These are phyloP conservation scores for Paedocypris micromegethes DNA, from an alignment of 2,797 vertebrate species.

Conservation along the genomic window DNA sequence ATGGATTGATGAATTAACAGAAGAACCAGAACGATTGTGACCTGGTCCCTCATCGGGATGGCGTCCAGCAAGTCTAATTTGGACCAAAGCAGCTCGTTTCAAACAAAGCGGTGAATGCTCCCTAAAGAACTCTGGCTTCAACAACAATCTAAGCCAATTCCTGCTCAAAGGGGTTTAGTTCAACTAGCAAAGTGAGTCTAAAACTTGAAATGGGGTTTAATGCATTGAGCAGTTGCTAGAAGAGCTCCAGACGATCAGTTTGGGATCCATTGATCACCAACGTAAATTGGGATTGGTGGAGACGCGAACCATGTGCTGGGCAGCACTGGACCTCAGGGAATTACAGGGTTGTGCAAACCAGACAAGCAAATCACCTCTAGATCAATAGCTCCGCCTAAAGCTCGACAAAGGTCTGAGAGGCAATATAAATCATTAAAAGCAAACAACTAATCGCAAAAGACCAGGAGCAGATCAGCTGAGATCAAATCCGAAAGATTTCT, in stretches of 20 bases:
- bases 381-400: conserved; percentile 6
- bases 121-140: too few relatives aligned
- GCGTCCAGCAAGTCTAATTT: too few relatives aligned
- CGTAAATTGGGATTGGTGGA: conserved; percentile 18
- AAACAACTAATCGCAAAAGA: conserved; percentile 11
- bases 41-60: too few relatives aligned
- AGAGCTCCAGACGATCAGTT: not conserved
- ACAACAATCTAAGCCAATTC: too few relatives aligned
- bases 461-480: not conserved
- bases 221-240: too few relatives aligned
- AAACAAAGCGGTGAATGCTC: too few relatives aligned
- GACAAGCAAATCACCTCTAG: conserved; percentile 16
- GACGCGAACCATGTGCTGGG: conserved; percentile 3
- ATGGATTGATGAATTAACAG: too few relatives aligned
- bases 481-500: not conserved
- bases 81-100: too few relatives aligned
- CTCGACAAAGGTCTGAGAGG: not conserved
- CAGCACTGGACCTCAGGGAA: conserved; percentile 12
- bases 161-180: too few relatives aligned
- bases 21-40: too few relatives aligned
- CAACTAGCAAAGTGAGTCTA: too few relatives aligned
- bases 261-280: conserved; percentile 3
- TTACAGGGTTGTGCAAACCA: conserved; percentile 9
- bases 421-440: conserved; percentile 25
- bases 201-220: too few relatives aligned